Evolutionary conservation across 2,888 invertebrate genomes (phyloP), one percentile per base, ranked within the genome.

Genomic region (Melanostoma mellinum): DNA sequence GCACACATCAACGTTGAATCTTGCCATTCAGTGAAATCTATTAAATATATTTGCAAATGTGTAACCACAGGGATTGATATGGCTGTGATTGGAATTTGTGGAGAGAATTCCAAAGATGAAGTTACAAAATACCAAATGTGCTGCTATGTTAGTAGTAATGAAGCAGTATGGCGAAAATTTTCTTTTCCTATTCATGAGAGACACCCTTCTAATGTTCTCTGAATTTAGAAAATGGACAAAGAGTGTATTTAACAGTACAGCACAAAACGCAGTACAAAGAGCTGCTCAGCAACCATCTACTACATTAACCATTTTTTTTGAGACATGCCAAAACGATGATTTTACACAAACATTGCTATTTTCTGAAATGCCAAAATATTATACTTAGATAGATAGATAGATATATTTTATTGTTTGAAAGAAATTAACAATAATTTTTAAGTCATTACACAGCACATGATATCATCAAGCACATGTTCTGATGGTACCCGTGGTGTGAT

Each of bases 1-100:
- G 67, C 53, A 9, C 42, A 53, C 35, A 53, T 42, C n/a, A 53
- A 67, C 10, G 53, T 53, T 6, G 20, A 67, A 10, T 20, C 56
- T 72, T 92, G 91, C 75, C 88, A 87, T 86, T 91, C 90, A 0
- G 89, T 92, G 0, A 90, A 91, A 78, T 87, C 88, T 0, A 90
- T 91, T 30, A 90, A 90, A 87, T 90, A 90, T 72, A 87, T 91
- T 82, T 89, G 89, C 82, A 90, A 91, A 86, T 91, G 92, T 86
- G 88, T 92, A 38, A 89, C 87, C 63, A 91, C 91, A 88, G 90
- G 90, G 42, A 88, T 87, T 80, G 89, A 90, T 80, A 87, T 87
- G 87, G 88, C 89, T 72, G 87, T 88, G 58, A 88, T 89, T 86
- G 87, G n/a, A n/a, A n/a, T n/a, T n/a, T n/a, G 86, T 81, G 76